These are phyloP conservation scores for Eumaeus atala DNA, from an alignment of 1,140 invertebrate species.

Conservation along the genomic window DNA sequence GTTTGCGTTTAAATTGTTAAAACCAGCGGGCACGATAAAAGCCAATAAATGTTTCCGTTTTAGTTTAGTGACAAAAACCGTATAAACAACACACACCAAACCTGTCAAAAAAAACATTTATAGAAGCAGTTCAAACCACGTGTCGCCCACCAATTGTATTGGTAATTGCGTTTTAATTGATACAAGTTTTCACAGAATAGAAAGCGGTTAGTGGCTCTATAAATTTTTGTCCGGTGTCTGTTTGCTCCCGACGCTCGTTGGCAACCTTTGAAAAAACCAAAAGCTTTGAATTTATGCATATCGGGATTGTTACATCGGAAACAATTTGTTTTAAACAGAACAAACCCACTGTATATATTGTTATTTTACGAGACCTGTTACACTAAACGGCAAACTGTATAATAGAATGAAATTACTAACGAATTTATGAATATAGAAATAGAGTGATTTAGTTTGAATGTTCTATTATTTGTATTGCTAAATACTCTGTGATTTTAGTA, in stretches of 20 bases:
- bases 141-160: constrained; percentile 14
- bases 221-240: not conserved
- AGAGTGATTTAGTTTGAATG: too few relatives aligned
- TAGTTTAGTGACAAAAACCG: too few relatives aligned
- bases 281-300: not conserved
- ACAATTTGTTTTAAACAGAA: not conserved
- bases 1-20: too few relatives aligned
- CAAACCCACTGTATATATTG: not conserved
- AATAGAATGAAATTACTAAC: constrained; percentile 12
- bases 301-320: not conserved
- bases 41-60: too few relatives aligned
- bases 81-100: too few relatives aligned
- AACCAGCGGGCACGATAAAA: too few relatives aligned
- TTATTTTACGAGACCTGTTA: not conserved
- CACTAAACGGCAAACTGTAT: constrained; percentile 6
- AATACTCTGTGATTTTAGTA: too few relatives aligned
- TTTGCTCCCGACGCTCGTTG: too few relatives aligned
- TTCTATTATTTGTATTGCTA: too few relatives aligned
- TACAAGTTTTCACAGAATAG: constrained; percentile 5
- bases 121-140: constrained; percentile 14
- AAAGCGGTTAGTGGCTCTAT: not conserved
- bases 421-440: too few relatives aligned
- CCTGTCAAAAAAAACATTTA: constrained; percentile 8
- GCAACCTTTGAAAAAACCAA: too few relatives aligned
- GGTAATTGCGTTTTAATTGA: constrained; percentile 14